Evolutionary conservation across 2,888 invertebrate genomes (phyloP), one percentile per base, ranked within the genome.

Genomic region (Sminthurides aquaticus): DNA sequence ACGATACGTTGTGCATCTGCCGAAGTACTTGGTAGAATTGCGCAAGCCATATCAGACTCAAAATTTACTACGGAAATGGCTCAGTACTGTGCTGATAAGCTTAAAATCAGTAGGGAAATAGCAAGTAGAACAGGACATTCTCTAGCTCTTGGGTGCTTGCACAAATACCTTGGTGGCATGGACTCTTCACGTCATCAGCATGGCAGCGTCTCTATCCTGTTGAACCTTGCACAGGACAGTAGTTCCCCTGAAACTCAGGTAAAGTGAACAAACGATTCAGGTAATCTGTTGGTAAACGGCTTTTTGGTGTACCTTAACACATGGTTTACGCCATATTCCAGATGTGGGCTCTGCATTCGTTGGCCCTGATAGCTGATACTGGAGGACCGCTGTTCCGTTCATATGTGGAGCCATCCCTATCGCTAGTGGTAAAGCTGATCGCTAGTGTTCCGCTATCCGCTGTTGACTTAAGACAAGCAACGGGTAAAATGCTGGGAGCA

Each of bases 311-410:
- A 49, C 15, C 20, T 27, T 62, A 3, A 29, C 8, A 54, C n/a
- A 18, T 62, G 25, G 2, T 28, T 58, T n/a, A n/a, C n/a, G 48
- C 48, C 3, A 59, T 20, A 22, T 49, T 69, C 8, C 75, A 90
- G 88, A 91, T 95, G 34, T 99, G 98, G 98, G 90, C 98, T 0
- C 81, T 99, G 18, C 95, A 98, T 81, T 96, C 98, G 0, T 81
- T 99, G 26, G 91, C 95, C 0, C 84, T 98, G 69, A 90, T 99
- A 67, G 96, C 95, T 2, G 97, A 98, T 79, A 96, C 97, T 0
- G 96, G 98, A 1, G 99, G 99, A 0, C 98, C 99, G 0, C 97
- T 99, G 95, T 99, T 99, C 82, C 85, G 97, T 25, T 87, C 92
- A 27, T 99, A 95, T 79, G 96, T 98, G 22, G 98, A 99, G 77